Percentiles rank a stretch among this genome's conserved stretches.
phyloP scores from a whole-genome alignment of 2,888 invertebrate species.

The Sesia bembeciformis region DNA sequence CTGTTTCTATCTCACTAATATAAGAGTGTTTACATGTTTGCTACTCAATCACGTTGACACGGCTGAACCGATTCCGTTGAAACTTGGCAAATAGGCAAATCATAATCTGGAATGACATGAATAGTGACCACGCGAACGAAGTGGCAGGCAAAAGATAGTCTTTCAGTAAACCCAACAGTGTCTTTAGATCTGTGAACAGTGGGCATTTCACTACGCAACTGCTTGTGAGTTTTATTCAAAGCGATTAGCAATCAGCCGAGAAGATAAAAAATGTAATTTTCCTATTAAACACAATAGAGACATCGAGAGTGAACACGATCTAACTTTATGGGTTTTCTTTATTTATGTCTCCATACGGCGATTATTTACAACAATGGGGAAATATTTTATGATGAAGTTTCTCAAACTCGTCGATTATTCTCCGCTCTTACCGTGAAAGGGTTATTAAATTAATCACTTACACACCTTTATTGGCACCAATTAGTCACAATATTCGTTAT shows the following conservation, averaged over 20 bases:
- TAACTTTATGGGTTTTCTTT: conserved; percentile 17
- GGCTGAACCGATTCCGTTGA: too few relatives aligned
- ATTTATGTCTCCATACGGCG: not conserved
- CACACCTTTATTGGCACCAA: too few relatives aligned
- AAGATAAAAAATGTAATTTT: conserved; percentile 18
- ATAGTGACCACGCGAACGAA: too few relatives aligned
- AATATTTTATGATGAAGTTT: not conserved
- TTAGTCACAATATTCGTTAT: too few relatives aligned
- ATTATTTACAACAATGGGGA: not conserved
- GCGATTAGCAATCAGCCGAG: conserved; percentile 15
- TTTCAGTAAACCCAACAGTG: not conserved
- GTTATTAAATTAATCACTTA: too few relatives aligned
- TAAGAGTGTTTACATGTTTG: too few relatives aligned
- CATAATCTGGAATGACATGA: too few relatives aligned
- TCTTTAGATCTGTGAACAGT: not conserved
- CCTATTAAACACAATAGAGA: conserved; percentile 26
- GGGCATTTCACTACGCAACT: conserved; percentile 21
- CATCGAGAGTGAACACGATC: conserved; percentile 26
- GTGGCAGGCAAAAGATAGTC: not conserved
- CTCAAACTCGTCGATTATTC: not conserved
- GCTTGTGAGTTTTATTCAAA: conserved; percentile 18
- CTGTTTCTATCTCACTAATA: too few relatives aligned
- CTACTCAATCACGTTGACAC: too few relatives aligned
- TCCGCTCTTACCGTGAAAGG: too few relatives aligned
- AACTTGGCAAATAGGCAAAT: too few relatives aligned